phyloP scores from a whole-genome alignment of 2,113 vertebrate genomes.

The Chloropsis hardwickii region DNA sequence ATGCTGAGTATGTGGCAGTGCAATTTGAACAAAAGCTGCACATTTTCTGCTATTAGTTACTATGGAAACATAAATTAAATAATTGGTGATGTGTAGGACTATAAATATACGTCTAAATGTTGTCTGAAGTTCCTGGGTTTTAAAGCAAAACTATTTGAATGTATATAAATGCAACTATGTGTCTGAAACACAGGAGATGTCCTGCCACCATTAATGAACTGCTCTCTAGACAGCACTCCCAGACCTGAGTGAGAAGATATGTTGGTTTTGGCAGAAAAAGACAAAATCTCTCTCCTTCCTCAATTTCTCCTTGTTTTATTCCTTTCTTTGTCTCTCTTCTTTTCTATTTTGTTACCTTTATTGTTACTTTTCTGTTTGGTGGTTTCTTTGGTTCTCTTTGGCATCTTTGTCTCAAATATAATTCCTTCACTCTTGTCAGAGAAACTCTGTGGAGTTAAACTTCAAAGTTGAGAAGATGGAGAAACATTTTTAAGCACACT shows the following conservation, averaged over 20 bases:
- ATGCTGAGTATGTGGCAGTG: background rate
- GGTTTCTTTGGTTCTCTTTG: background rate
- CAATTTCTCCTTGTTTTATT: background rate
- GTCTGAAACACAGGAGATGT: background rate
- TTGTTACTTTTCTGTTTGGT: background rate
- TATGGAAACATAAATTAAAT: constrained; percentile 48
- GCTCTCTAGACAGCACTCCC: background rate
- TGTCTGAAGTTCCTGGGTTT: background rate
- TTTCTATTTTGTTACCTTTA: background rate
- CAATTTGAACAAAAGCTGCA: background rate
- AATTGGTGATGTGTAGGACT: background rate
- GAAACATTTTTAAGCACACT: background rate
- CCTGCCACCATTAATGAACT: background rate
- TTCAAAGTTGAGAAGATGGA: background rate
- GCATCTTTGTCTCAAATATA: background rate
- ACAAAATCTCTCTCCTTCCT: background rate
- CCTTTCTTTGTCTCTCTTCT: background rate
- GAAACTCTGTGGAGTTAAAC: background rate
- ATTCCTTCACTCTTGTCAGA: background rate
- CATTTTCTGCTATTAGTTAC: constrained; percentile 1
- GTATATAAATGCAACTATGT: background rate
- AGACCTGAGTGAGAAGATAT: background rate
- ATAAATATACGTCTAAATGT: constrained; percentile 12
- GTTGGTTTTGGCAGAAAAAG: background rate
- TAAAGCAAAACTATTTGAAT: background rate